Percentiles rank a stretch among this genome's conserved stretches.
These are phyloP conservation scores for Dolomedes plantarius DNA, from an alignment of 2,888 invertebrate genomes.

Conservation along the genomic window DNA sequence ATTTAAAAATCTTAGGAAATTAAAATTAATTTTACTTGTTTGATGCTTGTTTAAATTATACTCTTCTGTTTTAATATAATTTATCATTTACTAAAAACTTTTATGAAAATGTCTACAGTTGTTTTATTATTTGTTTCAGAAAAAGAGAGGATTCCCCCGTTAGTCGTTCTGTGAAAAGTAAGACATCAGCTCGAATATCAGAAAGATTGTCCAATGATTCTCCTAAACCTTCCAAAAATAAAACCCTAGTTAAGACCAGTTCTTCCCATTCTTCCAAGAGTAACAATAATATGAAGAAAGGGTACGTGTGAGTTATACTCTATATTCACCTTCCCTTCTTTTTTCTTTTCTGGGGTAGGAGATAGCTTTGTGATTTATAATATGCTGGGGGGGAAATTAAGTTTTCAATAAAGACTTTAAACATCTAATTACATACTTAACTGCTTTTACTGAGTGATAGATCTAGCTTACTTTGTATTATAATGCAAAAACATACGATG, in stretches of 20 bases:
- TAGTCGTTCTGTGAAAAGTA: neutral
- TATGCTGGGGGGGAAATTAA: too few relatives aligned
- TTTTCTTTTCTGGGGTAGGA: neutral
- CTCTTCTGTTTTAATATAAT: too few relatives aligned
- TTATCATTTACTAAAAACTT: too few relatives aligned
- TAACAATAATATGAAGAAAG: neutral
- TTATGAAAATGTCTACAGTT: too few relatives aligned
- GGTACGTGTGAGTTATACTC: neutral
- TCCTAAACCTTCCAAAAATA: neutral
- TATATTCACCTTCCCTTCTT: neutral
- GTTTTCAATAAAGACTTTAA: too few relatives aligned
- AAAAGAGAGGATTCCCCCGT: constrained; percentile 15
- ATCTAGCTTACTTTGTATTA: neutral
- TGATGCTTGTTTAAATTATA: too few relatives aligned
- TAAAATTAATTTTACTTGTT: too few relatives aligned
- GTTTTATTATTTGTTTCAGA: constrained; percentile 8
- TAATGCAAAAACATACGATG: too few relatives aligned
- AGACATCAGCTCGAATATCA: neutral
- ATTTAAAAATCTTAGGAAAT: too few relatives aligned
- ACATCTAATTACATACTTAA: too few relatives aligned
- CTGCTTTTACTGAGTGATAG: too few relatives aligned
- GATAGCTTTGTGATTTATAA: too few relatives aligned
- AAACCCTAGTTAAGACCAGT: neutral
- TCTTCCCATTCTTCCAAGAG: neutral
- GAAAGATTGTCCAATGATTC: neutral